Conservation (phyloP, 2,888 invertebrate genomes). For the Halictus ligatus region DNA sequence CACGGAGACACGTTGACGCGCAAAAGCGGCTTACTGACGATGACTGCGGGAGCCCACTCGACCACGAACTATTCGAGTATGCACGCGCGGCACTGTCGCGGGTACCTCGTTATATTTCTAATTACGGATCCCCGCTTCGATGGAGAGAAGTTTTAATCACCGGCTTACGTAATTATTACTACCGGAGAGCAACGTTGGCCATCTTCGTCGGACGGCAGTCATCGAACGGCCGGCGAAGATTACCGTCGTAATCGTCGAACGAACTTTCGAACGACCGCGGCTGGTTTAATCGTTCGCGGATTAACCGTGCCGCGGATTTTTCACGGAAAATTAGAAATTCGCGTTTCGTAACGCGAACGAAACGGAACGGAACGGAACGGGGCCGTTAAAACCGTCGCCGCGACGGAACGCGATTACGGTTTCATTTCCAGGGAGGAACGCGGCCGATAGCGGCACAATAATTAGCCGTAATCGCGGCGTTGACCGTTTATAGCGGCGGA, state of each 20-base stretch:
- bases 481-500: constrained; percentile 8
- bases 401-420: constrained; percentile 5
- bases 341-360: neutral
- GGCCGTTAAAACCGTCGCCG: neutral
- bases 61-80: constrained; percentile 2
- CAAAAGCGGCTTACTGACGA: constrained; percentile 48
- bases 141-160: constrained; percentile 17
- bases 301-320: constrained; percentile 1
- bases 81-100: neutral
- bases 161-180: constrained; percentile 30
- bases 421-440: constrained; percentile 4
- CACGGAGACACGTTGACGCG: constrained; percentile 27
- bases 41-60: constrained; percentile 16
- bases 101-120: constrained; percentile 14
- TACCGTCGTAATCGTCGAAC: constrained; percentile 12
- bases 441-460: neutral
- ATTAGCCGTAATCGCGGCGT: constrained; percentile 20
- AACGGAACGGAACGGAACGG: no score
- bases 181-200: neutral
- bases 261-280: constrained; percentile 12
- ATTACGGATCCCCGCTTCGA: constrained; percentile 11
- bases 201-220: neutral
- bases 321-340: neutral
- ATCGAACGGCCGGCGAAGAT: neutral
- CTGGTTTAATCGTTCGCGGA: constrained; percentile 21